Conservation (phyloP, 2,113 vertebrate species). For the Rhombomys opimus region DNA sequence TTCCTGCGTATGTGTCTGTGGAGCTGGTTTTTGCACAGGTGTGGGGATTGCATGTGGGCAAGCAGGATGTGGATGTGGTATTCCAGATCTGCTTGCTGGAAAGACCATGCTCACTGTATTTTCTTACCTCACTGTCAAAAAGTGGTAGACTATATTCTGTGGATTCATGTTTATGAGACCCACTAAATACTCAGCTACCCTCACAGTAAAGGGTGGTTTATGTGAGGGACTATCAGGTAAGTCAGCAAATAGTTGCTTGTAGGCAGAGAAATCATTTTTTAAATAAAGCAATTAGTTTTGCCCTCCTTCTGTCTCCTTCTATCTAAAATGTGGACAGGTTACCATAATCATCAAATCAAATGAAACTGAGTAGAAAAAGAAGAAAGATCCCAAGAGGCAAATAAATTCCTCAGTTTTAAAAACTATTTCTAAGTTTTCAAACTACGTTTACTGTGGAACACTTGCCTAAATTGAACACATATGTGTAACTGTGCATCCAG, state of each 20-base stretch:
- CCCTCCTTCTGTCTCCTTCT: not conserved
- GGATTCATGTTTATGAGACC: not conserved
- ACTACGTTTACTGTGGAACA: not conserved
- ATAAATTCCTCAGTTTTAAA: not conserved
- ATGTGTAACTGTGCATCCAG: not conserved
- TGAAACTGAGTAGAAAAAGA: not conserved
- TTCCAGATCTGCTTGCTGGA: not conserved
- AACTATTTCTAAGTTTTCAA: not conserved
- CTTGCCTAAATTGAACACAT: not conserved
- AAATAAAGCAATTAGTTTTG: not conserved
- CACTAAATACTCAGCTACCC: not conserved
- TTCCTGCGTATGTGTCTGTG: not conserved
- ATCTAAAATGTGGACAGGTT: not conserved
- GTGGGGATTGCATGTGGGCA: not conserved
- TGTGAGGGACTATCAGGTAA: not conserved
- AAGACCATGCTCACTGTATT: not conserved
- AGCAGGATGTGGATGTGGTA: not conserved
- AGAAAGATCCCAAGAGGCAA: not conserved
- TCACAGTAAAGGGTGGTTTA: not conserved
- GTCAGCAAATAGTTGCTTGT: not conserved
- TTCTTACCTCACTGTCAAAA: not conserved
- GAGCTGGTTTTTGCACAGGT: not conserved
- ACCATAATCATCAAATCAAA: not conserved
- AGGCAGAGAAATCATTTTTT: not conserved
- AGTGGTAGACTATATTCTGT: not conserved